phyloP scores from a whole-genome alignment of 1,140 invertebrate genomes.

The Nymphalis io region DNA sequence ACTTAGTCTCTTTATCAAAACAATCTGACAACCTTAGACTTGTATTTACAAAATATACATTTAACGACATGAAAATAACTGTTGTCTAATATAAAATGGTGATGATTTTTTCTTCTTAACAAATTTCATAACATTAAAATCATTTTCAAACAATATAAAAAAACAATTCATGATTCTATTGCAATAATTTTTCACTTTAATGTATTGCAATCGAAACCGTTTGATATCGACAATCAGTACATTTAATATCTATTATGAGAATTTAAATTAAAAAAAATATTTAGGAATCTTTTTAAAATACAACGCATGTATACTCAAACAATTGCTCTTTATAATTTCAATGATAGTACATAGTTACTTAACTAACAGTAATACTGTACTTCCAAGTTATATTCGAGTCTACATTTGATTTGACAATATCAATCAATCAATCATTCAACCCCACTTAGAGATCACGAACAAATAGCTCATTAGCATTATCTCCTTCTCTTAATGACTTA shows the following conservation, averaged over 20 bases:
- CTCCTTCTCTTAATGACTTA: slow-evolving; percentile 20
- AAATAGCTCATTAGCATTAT: slow-evolving; percentile 38
- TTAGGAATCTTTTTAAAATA: too few relatives aligned
- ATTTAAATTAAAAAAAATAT: too few relatives aligned
- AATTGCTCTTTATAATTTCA: too few relatives aligned
- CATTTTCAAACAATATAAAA: too few relatives aligned
- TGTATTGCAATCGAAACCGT: background rate
- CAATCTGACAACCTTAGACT: slow-evolving; percentile 5
- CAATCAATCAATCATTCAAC: slow-evolving; percentile 22
- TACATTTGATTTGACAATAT: slow-evolving; percentile 11
- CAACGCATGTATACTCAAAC: background rate
- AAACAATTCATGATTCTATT: background rate
- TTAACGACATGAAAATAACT: background rate
- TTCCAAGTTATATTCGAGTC: slow-evolving; percentile 57
- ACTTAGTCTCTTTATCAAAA: slow-evolving; percentile 31
- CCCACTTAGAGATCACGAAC: slow-evolving; percentile 37
- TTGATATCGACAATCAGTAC: background rate
- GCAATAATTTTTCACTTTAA: background rate
- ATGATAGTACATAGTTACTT: slow-evolving; percentile 5
- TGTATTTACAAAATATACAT: too few relatives aligned
- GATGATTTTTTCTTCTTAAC: too few relatives aligned
- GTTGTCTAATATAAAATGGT: background rate
- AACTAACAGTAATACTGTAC: slow-evolving; percentile 58
- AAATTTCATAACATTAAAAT: background rate
- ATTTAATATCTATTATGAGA: background rate